These are phyloP conservation scores for Pedionomus torquatus DNA, from an alignment of 2,113 vertebrate genomes.

Conservation along the genomic window DNA sequence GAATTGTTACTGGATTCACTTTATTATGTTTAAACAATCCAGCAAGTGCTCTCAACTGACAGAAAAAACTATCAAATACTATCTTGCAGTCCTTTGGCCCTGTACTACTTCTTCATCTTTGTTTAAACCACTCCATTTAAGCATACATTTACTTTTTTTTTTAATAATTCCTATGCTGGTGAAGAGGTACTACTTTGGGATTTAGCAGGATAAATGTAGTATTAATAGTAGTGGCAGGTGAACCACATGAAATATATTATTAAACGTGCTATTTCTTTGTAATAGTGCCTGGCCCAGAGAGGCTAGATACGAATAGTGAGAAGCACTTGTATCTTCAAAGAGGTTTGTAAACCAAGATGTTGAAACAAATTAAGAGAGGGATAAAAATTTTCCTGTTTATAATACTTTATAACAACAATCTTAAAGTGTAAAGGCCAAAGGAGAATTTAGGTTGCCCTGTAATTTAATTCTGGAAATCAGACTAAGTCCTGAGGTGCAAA, in stretches of 20 bases:
- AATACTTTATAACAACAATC: background rate
- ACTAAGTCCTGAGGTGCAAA: background rate
- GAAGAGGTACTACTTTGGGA: background rate
- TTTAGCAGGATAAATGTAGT: conserved; percentile 13
- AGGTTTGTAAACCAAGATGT: background rate
- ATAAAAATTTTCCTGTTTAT: background rate
- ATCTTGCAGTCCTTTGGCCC: background rate
- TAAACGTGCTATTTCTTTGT: background rate
- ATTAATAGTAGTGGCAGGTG: background rate
- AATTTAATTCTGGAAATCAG: background rate
- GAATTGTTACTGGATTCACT: background rate
- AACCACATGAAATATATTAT: background rate
- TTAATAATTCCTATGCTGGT: background rate
- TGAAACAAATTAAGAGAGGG: background rate
- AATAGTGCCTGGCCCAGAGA: background rate
- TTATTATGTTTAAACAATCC: background rate
- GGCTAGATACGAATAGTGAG: background rate
- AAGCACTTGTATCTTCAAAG: background rate
- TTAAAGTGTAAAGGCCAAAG: background rate
- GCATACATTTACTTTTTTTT: background rate
- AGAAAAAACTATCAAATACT: background rate
- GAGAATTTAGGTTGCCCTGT: background rate
- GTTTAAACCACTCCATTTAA: background rate
- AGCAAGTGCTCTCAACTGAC: background rate
- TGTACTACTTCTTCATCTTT: background rate